phyloP scores from a whole-genome alignment of 2,888 invertebrate species.

The Geophilus truncorum region DNA sequence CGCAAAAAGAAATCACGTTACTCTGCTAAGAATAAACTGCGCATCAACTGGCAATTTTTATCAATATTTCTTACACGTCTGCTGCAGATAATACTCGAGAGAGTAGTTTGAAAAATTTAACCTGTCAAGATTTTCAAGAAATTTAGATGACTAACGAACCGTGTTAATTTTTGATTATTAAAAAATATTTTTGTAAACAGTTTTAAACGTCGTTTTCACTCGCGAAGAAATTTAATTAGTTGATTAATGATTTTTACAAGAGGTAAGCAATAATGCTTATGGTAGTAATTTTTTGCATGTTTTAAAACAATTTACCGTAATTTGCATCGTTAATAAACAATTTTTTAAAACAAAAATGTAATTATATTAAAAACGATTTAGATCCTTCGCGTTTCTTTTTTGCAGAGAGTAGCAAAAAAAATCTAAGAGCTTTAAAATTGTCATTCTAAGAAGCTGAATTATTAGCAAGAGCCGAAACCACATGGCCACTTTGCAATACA shows the following conservation, averaged over 20 bases:
- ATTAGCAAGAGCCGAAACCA: not conserved
- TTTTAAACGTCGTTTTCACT: not conserved
- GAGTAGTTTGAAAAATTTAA: too few species aligned
- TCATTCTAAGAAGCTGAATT: conserved; percentile 2
- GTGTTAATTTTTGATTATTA: too few species aligned
- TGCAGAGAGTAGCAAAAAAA: not conserved
- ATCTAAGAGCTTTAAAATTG: not conserved
- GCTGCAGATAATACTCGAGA: too few species aligned
- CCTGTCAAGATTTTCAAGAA: too few species aligned
- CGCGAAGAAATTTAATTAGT: not conserved
- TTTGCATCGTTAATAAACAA: not conserved
- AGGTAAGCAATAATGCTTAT: not conserved
- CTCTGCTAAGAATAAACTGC: too few species aligned
- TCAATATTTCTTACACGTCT: too few species aligned
- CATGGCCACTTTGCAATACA: not conserved
- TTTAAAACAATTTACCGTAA: not conserved
- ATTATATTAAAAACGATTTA: not conserved
- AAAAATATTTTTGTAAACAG: not conserved
- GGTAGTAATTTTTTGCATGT: not conserved
- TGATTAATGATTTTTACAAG: too few species aligned
- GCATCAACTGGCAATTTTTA: too few species aligned
- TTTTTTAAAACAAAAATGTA: not conserved
- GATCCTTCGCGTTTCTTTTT: not conserved
- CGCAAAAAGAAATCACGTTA: too few species aligned
- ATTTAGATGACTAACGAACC: too few species aligned